Evolutionary conservation across 2,888 invertebrate genomes (phyloP).

Genomic region (Chalcosyrphus nemorum): DNA sequence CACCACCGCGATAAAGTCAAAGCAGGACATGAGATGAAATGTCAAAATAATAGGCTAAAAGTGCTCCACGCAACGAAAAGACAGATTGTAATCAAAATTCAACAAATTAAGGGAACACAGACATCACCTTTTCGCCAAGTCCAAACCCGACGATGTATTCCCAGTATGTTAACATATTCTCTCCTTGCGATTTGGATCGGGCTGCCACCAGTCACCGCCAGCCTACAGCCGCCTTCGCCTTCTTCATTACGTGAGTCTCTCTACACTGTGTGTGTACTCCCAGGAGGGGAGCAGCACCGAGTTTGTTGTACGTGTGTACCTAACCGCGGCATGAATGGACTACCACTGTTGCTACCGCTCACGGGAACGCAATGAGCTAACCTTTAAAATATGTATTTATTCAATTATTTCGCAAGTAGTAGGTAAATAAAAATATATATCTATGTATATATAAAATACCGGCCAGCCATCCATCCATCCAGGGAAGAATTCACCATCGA

Average conservation of each 20-base stretch:
- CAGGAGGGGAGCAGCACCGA: slow-evolving; percentile 49
- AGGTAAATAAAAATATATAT: slow-evolving; percentile 74
- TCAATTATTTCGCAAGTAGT: slow-evolving; percentile 75
- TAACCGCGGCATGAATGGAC: slow-evolving; percentile 67
- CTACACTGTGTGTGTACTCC: slow-evolving; percentile 59
- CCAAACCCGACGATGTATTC: slow-evolving; percentile 47
- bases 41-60: slow-evolving; percentile 73
- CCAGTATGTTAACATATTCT: slow-evolving; percentile 68
- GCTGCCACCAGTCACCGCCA: slow-evolving; percentile 24
- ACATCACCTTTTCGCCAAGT: slow-evolving; percentile 75
- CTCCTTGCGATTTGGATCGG: slow-evolving; percentile 59
- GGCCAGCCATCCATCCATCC: slow-evolving; percentile 58
- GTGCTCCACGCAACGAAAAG: slow-evolving; percentile 73
- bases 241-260: slow-evolving; percentile 45
- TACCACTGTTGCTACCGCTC: slow-evolving; percentile 18
- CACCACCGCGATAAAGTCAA: slow-evolving; percentile 55
- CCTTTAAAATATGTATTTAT: slow-evolving; percentile 76
- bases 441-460: slow-evolving; percentile 58
- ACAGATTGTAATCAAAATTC: slow-evolving; percentile 77
- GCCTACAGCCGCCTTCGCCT: slow-evolving; percentile 52
- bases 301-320: slow-evolving; percentile 54
- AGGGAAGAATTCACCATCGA: slow-evolving; percentile 59
- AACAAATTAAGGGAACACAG: slow-evolving; percentile 77
- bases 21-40: slow-evolving; percentile 69
- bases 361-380: slow-evolving; percentile 67